A percentile compares a stretch with the other conserved stretches of the same genome.
These are phyloP conservation scores for Pocillopora damicornis DNA, from an alignment of 64 coral and sea anemone species.

Conservation along the genomic window DNA sequence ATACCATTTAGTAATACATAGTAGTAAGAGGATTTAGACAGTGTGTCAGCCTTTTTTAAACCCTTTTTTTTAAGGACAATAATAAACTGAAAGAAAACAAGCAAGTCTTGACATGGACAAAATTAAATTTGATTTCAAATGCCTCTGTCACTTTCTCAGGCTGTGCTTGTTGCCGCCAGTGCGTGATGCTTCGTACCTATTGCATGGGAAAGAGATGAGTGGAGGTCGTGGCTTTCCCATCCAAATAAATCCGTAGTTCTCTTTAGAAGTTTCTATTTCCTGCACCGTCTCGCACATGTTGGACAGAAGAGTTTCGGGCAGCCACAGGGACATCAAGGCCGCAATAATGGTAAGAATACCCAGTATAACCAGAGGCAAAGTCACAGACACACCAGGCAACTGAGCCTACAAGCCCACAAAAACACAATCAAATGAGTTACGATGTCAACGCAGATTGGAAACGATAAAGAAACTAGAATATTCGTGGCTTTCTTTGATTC, in stretches of 20 bases:
- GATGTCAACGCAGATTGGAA: neutral
- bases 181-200: neutral
- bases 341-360: conserved; percentile 38
- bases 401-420: conserved; percentile 5
- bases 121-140: too few species aligned
- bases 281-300: conserved; percentile 53
- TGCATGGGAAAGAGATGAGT: neutral
- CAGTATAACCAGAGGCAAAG: conserved; percentile 47
- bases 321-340: conserved; percentile 41
- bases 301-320: conserved; percentile 37
- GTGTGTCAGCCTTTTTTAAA: too few species aligned
- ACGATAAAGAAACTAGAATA: too few species aligned
- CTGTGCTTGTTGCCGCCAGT: neutral
- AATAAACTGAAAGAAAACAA: too few species aligned
- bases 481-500: too few species aligned
- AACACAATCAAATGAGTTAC: neutral
- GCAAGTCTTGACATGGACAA: too few species aligned
- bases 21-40: too few species aligned
- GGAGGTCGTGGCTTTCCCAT: conserved; percentile 7
- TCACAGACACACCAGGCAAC: conserved; percentile 26
- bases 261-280: neutral
- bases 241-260: conserved; percentile 36
- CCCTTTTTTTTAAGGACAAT: neutral
- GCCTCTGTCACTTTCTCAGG: too few species aligned
- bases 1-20: too few species aligned